Evolutionary conservation across 2,113 vertebrate species (phyloP), one percentile per base, ranked within the genome.

Genomic region (Tragelaphus imberbis): DNA sequence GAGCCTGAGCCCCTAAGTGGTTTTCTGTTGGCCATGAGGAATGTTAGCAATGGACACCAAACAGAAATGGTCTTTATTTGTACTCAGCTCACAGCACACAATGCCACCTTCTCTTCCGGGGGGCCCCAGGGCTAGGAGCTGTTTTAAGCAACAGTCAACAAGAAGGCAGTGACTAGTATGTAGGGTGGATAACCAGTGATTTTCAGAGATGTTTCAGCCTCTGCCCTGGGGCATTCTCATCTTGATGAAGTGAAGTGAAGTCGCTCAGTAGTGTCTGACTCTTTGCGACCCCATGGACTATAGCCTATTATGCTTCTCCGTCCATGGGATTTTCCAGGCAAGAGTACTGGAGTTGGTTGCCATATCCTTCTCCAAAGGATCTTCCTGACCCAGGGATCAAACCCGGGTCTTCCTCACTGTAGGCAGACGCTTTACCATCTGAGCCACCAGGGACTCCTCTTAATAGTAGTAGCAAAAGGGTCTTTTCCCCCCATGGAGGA

Each of bases 41-140:
- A 75, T 90, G 88, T 94, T 56, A 86, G 68, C 47, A 25, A 23
- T 36, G 51, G 17, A 93, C n/a, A 49, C 77, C 44, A 84, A 79
- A 96, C 82, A 92, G 33, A 95, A 27, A 23, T 47, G 27, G 33
- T 89, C 84, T 71, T 97, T 95, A 85, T 94, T 97, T 97, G 86
- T 40, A 56, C 56, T 95, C 90, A 47, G 63, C 21, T 44, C 58
- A 75, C 15, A 59, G n/a, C 28, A 51, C 36, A 92, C 61, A 56
- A 3, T 79, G 91, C 59, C 25, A 68, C 65, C 65, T 82, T 92
- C 49, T 96, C 49, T 87, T 84, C 51, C 27, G 36, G 47, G 56
- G 77, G 49, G 44, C 55, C 15, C 5, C 19, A 56, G 80, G 25
- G 63, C 51, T 49, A 88, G 84, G 55, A 90, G 58, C 13, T 53